Percentiles rank a stretch among this genome's conserved stretches.
Conservation (phyloP, 2,113 vertebrate species). For the Corydoras maculifer region DNA sequence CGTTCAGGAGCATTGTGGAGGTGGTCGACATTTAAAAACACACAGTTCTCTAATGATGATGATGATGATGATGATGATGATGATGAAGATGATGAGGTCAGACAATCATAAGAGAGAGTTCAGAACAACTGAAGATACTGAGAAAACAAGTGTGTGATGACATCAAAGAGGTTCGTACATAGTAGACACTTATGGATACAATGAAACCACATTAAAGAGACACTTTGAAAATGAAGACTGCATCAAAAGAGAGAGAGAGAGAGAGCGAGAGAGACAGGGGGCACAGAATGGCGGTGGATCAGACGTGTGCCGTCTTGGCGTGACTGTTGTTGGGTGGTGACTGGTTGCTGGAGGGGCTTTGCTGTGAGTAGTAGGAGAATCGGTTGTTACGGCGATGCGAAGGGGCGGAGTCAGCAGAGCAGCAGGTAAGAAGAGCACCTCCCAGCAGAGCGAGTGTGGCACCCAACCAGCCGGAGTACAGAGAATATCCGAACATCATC, state of each 20-base stretch:
- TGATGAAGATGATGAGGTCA: too few relatives aligned
- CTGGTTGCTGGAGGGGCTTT: constrained; percentile 55
- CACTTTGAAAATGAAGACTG: not conserved
- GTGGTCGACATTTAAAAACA: too few relatives aligned
- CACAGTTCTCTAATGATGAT: too few relatives aligned
- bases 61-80: too few relatives aligned
- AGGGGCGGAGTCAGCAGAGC: constrained; percentile 70
- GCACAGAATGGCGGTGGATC: constrained; percentile 32
- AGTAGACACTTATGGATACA: too few relatives aligned
- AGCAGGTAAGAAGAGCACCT: constrained; percentile 79
- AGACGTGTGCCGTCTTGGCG: constrained; percentile 94
- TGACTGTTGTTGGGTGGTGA: constrained; percentile 71
- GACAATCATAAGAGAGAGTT: too few relatives aligned
- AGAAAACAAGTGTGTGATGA: too few relatives aligned
- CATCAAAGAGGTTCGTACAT: too few relatives aligned
- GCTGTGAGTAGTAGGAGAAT: constrained; percentile 86
- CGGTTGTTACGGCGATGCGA: constrained; percentile 81
- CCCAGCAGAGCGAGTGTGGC: constrained; percentile 81
- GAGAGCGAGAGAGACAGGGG: not conserved
- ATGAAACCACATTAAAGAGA: too few relatives aligned
- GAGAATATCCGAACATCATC: constrained; percentile 90
- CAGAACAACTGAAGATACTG: too few relatives aligned
- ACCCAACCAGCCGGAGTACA: constrained; percentile 91
- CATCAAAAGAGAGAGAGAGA: not conserved
- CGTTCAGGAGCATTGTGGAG: too few relatives aligned